These are phyloP conservation scores for Leucoraja ocellata DNA, from an alignment of 2,797 vertebrate species.

Conservation along the genomic window DNA sequence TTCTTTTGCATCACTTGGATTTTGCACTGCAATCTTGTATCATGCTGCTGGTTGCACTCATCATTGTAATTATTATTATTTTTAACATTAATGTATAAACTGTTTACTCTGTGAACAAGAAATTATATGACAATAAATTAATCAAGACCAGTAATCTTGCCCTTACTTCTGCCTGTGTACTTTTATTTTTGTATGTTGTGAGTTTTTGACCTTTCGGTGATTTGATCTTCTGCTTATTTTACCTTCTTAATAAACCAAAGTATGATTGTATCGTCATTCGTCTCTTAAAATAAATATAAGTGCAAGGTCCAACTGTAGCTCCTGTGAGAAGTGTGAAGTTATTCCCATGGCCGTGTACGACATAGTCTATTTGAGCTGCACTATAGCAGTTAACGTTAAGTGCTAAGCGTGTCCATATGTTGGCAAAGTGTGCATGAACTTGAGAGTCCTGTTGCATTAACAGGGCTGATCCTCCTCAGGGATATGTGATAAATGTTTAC, in stretches of 20 bases:
- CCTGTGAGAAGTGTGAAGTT: constrained; percentile 18
- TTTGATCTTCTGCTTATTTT: not conserved
- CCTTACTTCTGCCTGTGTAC: not conserved
- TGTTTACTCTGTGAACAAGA: too few relatives aligned
- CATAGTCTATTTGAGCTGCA: constrained; percentile 17
- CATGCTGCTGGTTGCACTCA: too few relatives aligned
- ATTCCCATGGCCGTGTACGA: not conserved
- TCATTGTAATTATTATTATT: too few relatives aligned
- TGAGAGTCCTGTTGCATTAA: constrained; percentile 42
- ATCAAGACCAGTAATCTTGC: not conserved
- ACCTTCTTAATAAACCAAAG: not conserved
- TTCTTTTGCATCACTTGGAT: too few relatives aligned
- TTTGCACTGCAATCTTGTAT: too few relatives aligned
- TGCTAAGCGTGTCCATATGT: constrained; percentile 38
- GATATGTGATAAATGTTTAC: constrained; percentile 58
- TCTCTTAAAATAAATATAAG: not conserved
- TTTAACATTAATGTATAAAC: too few relatives aligned
- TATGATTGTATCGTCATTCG: not conserved
- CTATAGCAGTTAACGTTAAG: constrained; percentile 23
- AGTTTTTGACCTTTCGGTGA: not conserved
- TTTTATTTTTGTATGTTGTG: not conserved
- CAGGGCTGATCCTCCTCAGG: constrained; percentile 42
- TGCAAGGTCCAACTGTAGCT: not conserved
- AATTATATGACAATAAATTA: too few relatives aligned
- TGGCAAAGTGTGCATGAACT: constrained; percentile 40